Conservation (phyloP, 2,888 invertebrate genomes). For the Dryococelus australis region DNA sequence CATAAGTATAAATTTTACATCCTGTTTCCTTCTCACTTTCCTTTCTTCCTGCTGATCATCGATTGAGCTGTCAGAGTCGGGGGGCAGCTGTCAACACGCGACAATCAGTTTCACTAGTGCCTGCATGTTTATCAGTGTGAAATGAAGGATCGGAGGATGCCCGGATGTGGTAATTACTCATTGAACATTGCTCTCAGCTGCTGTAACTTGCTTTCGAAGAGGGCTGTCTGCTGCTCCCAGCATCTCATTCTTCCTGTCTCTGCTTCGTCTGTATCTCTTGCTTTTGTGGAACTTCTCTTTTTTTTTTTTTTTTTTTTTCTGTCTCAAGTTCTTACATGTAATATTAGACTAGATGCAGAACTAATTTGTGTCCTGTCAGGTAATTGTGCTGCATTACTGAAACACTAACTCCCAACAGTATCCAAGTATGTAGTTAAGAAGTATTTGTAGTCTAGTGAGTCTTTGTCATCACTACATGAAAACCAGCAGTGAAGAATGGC, state of each 20-base stretch:
- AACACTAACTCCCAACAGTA: slow-evolving; percentile 4
- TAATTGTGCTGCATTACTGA: not conserved
- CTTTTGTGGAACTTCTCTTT: not conserved
- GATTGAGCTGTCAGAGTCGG: not conserved
- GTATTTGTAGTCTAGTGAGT: not conserved
- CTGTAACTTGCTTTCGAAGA: not conserved
- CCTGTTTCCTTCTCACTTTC: not conserved
- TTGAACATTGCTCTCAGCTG: not conserved
- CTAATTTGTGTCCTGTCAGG: not conserved
- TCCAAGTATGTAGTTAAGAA: not conserved
- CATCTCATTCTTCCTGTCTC: not conserved
- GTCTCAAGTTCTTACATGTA: not conserved
- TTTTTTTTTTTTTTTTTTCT: not conserved
- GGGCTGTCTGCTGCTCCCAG: not conserved
- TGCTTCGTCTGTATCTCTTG: not conserved
- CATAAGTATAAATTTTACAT: not conserved
- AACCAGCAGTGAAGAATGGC: not conserved
- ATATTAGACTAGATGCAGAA: not conserved
- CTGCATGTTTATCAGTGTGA: slow-evolving; percentile 17
- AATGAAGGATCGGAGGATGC: not conserved
- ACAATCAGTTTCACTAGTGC: slow-evolving; percentile 6
- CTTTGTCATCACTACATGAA: not conserved
- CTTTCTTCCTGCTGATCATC: not conserved
- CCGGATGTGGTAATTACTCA: not conserved
- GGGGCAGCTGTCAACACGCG: not conserved